These are phyloP conservation scores for Cydia pomonella DNA, from an alignment of 1,140 invertebrate genomes.

Conservation along the genomic window DNA sequence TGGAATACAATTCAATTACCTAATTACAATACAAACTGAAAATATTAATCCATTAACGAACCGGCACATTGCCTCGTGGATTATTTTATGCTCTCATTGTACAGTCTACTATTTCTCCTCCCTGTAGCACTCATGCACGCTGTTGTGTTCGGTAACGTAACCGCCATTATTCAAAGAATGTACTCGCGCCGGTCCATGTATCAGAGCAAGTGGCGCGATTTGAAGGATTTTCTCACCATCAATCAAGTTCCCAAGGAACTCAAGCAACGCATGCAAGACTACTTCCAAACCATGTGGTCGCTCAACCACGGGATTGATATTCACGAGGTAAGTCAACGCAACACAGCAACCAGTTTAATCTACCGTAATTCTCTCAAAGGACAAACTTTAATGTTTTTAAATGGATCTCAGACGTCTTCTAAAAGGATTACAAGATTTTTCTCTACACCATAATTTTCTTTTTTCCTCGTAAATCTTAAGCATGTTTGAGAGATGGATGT, in stretches of 20 bases:
- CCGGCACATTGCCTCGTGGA: too few relatives aligned
- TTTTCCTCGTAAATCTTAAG: slow-evolving; percentile 23
- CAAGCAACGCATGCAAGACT: slow-evolving; percentile 98
- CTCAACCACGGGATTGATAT: slow-evolving; percentile 99
- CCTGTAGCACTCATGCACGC: slow-evolving; percentile 96
- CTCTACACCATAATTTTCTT: slow-evolving; percentile 11
- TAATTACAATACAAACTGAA: too few relatives aligned
- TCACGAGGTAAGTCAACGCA: slow-evolving; percentile 87
- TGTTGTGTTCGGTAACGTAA: slow-evolving; percentile 99
- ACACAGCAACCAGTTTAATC: slow-evolving; percentile 45
- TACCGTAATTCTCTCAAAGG: slow-evolving; percentile 20
- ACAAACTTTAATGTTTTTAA: slow-evolving; percentile 25
- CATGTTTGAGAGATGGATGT: slow-evolving; percentile 28
- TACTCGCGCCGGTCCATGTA: slow-evolving; percentile 98
- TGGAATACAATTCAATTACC: too few relatives aligned
- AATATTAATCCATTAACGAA: too few relatives aligned
- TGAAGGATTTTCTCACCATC: slow-evolving; percentile 98
- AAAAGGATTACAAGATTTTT: slow-evolving; percentile 23
- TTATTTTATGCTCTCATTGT: too few relatives aligned
- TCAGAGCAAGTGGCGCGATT: slow-evolving; percentile 96
- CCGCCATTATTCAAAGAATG: slow-evolving; percentile 99
- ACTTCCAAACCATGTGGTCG: slow-evolving; percentile 99
- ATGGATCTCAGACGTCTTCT: not conserved
- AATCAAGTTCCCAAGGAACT: slow-evolving; percentile 98
- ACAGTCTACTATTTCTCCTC: not conserved